Evolutionary conservation across 2,113 vertebrate genomes (phyloP).

Genomic region (Cheirogaleus medius): DNA sequence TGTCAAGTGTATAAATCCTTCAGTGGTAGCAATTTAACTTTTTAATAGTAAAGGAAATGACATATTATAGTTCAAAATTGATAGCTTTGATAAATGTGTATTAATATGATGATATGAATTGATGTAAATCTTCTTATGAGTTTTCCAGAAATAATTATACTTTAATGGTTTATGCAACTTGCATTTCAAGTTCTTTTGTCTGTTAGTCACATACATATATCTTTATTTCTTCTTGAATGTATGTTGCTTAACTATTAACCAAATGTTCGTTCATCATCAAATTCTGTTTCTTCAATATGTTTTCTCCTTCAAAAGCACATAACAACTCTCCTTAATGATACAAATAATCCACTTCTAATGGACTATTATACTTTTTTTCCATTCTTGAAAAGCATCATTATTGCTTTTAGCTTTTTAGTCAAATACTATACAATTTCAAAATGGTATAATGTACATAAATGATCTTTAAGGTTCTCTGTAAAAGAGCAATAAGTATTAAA

Average conservation of each 20-base stretch:
- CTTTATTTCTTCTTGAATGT: slow-evolving; percentile 43
- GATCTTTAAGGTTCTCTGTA: slow-evolving; percentile 53
- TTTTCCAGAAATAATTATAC: background rate
- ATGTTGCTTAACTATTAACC: slow-evolving; percentile 52
- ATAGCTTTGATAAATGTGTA: slow-evolving; percentile 43
- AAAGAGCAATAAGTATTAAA: background rate
- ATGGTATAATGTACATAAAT: background rate
- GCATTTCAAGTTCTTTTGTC: slow-evolving; percentile 56
- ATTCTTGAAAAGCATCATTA: slow-evolving; percentile 44
- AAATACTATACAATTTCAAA: slow-evolving; percentile 60
- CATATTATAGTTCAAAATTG: slow-evolving; percentile 3
- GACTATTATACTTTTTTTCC: slow-evolving; percentile 31
- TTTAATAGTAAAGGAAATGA: background rate
- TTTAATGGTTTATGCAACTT: slow-evolving; percentile 42
- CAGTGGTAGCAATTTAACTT: slow-evolving; percentile 47
- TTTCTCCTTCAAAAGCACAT: slow-evolving; percentile 60
- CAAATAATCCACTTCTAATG: slow-evolving; percentile 63
- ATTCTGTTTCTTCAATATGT: slow-evolving; percentile 57
- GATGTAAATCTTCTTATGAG: background rate
- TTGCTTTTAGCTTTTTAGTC: slow-evolving; percentile 31
- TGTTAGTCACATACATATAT: slow-evolving; percentile 8
- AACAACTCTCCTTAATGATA: slow-evolving; percentile 65
- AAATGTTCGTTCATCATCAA: slow-evolving; percentile 63
- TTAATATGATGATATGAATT: slow-evolving; percentile 36
- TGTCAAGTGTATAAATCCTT: slow-evolving; percentile 40